Base-by-base conservation (phyloP, 2,113 vertebrate species). In the Oncorhynchus clarkii region DNA sequence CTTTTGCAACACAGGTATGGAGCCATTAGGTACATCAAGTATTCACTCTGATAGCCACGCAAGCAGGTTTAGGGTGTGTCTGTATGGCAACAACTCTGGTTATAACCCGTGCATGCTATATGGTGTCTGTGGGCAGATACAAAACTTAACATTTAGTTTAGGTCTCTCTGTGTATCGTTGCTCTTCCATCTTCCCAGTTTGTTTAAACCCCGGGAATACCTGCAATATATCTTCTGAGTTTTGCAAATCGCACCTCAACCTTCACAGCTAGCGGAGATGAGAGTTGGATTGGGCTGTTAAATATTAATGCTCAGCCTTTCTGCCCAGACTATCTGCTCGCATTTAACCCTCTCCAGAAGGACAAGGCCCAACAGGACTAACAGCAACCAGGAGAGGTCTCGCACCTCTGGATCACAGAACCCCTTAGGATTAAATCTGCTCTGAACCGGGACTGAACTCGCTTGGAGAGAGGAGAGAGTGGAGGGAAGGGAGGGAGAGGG, bases 291-390 rank as follows among this genome's bases (percentile, higher is more conserved):
- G 13, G 74, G 85, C 84, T 90, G 88, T 90, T 89, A 87, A 93
- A 94, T 93, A 93, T 93, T 93, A 90, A 93, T 91, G 89, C 51
- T 60, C 4, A 72, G 83, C 75, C 85, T 80, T 88, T 89, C 87
- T 82, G 87, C 89, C 85, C 71, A 3, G 75, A 81, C 80, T 88
- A 87, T 88, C 88, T 84, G 66, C 76, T 83, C 87, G 90, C 85
- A 90, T 91, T 91, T 87, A 86, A 89, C 86, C 84, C 73, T 83
- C 80, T 88, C 77, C 85, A 77, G 84, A 83, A 88, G 82, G 85
- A 20, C 39, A 34, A 14, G 31, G 66, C 27, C 72, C 80, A 83
- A 87, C 85, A 82, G 87, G 82, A 77, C 79, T 71, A 69, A 71
- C 45, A 80, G 78, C 78, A 82, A 86, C 82, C 85, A 79, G 82